These are phyloP conservation scores for Orestias chungarensis DNA, from an alignment of 2,797 vertebrate genomes.

Conservation along the genomic window DNA sequence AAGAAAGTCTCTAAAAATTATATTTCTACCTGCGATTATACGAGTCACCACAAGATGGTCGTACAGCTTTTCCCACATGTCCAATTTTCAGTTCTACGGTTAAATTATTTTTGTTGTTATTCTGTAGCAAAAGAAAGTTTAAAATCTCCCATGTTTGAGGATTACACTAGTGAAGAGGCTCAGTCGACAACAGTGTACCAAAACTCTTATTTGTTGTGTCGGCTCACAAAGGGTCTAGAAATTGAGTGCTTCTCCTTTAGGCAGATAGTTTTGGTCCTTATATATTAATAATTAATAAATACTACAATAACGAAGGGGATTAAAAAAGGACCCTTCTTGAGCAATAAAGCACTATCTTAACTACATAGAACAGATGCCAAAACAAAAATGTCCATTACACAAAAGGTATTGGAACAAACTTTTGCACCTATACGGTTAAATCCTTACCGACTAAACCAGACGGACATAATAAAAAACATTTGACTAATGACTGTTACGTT, in stretches of 20 bases:
- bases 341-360: neutral
- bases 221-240: neutral
- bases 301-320: neutral
- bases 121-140: neutral
- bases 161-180: too few relatives aligned
- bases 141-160: neutral
- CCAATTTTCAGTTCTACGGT: neutral
- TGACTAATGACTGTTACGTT: too few relatives aligned
- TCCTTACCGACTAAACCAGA: neutral
- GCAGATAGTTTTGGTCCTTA: neutral
- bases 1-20: neutral
- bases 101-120: neutral
- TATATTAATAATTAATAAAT: neutral
- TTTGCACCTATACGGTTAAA: neutral
- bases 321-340: neutral
- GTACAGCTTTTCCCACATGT: slow-evolving; percentile 18
- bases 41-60: slow-evolving; percentile 63
- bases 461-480: too few relatives aligned
- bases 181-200: neutral
- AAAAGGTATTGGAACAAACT: neutral
- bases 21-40: neutral
- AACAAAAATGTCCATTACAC: neutral
- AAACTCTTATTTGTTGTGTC: neutral
- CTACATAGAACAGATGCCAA: neutral
- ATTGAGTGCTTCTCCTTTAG: neutral